Conservation (phyloP, 1,140 invertebrate genomes). For the Leptopilina boulardi region DNA sequence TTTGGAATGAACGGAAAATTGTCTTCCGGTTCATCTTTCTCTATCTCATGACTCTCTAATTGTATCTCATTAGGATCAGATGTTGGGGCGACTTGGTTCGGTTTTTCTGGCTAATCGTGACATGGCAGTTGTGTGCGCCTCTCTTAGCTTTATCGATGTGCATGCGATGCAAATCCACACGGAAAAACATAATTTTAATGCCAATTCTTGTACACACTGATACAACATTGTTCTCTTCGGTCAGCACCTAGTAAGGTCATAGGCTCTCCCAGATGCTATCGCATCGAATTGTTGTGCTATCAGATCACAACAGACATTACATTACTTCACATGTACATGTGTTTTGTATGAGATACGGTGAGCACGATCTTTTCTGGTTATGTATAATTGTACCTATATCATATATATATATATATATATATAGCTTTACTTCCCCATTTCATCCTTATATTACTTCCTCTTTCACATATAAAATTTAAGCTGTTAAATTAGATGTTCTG, state of each 20-base stretch:
- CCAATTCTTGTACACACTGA: not conserved
- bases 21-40: slow-evolving; percentile 27
- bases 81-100: slow-evolving; percentile 42
- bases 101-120: slow-evolving; percentile 12
- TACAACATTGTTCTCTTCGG: slow-evolving; percentile 22
- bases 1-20: too few species aligned
- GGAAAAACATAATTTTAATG: slow-evolving; percentile 33
- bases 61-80: slow-evolving; percentile 65
- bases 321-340: slow-evolving; percentile 27
- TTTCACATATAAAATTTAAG: not conserved
- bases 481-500: too few species aligned
- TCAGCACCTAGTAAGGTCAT: slow-evolving; percentile 28
- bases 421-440: not conserved
- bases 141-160: slow-evolving; percentile 32
- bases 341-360: slow-evolving; percentile 1
- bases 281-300: slow-evolving; percentile 38
- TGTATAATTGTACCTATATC: slow-evolving; percentile 23
- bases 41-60: slow-evolving; percentile 59
- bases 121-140: slow-evolving; percentile 7
- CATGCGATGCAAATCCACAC: slow-evolving; percentile 12
- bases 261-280: slow-evolving; percentile 22
- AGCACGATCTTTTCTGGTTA: slow-evolving; percentile 23
- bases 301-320: slow-evolving; percentile 40
- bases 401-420: too few species aligned
- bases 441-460: slow-evolving; percentile 27